phyloP scores from a whole-genome alignment of 2,113 vertebrate genomes.

The Lichenostomus cassidix region DNA sequence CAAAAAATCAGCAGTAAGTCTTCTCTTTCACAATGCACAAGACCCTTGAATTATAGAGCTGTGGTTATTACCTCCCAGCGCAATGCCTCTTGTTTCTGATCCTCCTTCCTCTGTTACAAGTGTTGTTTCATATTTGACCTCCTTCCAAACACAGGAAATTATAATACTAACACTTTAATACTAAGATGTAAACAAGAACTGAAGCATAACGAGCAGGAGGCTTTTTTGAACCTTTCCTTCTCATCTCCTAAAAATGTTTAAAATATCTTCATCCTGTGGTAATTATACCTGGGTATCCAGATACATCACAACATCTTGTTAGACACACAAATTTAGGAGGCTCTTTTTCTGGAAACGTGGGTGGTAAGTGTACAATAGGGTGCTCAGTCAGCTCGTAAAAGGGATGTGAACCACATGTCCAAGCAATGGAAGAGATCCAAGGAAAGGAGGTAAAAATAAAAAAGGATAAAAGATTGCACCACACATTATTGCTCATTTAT shows the following conservation, averaged over 20 bases:
- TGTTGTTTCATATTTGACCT: background rate
- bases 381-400: slow-evolving; percentile 8
- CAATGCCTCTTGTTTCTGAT: slow-evolving; percentile 45
- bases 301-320: background rate
- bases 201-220: background rate
- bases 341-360: slow-evolving; percentile 26
- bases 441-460: background rate
- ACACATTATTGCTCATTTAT: background rate
- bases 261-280: background rate
- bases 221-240: background rate
- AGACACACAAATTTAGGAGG: background rate
- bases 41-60: slow-evolving; percentile 61
- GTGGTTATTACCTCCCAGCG: slow-evolving; percentile 55
- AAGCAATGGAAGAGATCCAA: slow-evolving; percentile 8
- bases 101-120: background rate
- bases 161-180: background rate
- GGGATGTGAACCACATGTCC: slow-evolving; percentile 24
- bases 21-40: slow-evolving; percentile 68
- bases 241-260: background rate
- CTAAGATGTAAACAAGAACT: background rate
- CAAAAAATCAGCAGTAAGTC: slow-evolving; percentile 74
- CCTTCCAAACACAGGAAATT: slow-evolving; percentile 30
- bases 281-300: slow-evolving; percentile 9
- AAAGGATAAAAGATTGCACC: background rate
- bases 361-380: slow-evolving; percentile 1